phyloP scores from a whole-genome alignment of 2,113 vertebrate genomes.

The Ctenomys sociabilis region DNA sequence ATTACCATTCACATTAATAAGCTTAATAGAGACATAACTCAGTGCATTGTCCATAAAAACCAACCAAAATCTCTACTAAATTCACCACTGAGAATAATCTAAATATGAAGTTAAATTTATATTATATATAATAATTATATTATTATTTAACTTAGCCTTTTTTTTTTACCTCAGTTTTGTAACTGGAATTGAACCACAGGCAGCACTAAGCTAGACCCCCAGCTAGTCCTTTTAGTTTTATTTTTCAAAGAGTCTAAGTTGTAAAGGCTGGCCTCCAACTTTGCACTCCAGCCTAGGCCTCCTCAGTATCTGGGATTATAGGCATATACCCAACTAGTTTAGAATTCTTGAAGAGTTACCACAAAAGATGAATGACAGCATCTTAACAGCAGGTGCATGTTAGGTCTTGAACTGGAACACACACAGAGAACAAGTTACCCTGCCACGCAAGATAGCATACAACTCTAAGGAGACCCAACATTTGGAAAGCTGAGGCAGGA shows the following conservation, averaged over 20 bases:
- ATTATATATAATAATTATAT: neutral
- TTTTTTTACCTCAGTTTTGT: no score
- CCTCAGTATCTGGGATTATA: neutral
- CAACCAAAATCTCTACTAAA: neutral
- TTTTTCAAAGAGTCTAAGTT: neutral
- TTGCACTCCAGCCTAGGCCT: neutral
- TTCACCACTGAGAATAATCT: neutral
- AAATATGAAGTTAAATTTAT: constrained; percentile 1
- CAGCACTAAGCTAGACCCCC: neutral
- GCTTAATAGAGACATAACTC: no score
- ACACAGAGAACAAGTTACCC: neutral
- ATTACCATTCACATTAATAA: neutral
- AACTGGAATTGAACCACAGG: neutral
- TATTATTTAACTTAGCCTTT: neutral
- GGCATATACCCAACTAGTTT: neutral
- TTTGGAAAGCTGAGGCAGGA: neutral
- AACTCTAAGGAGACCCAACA: neutral
- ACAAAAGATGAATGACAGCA: neutral
- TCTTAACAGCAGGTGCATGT: neutral
- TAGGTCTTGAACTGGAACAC: neutral
- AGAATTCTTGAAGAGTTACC: neutral
- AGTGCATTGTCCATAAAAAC: neutral
- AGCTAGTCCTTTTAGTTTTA: neutral
- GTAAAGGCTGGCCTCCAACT: neutral
- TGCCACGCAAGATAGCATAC: neutral